Percentiles rank a stretch among this genome's conserved stretches.
These are phyloP conservation scores for Bradypodion pumilum DNA, from an alignment of 2,797 vertebrate genomes.

Conservation along the genomic window DNA sequence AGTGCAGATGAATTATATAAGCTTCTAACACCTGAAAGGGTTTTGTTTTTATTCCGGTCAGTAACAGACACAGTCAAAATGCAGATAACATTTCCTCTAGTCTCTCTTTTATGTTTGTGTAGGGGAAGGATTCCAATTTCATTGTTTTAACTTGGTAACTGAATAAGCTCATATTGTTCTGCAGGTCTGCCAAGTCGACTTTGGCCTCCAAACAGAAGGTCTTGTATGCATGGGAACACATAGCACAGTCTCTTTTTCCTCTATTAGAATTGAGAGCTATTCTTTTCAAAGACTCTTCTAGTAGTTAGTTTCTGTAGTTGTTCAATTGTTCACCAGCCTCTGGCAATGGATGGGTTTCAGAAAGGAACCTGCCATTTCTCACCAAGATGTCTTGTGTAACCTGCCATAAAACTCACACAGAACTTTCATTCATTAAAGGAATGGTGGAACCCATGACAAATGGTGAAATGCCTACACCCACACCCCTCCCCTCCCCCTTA, in stretches of 20 bases:
- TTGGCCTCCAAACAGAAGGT: slow-evolving; percentile 63
- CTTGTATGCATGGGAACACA: slow-evolving; percentile 59
- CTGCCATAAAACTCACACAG: slow-evolving; percentile 78
- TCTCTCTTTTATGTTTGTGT: slow-evolving; percentile 60
- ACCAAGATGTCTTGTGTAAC: slow-evolving; percentile 78
- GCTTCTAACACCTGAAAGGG: slow-evolving; percentile 63
- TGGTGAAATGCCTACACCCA: slow-evolving; percentile 75
- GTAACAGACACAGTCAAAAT: slow-evolving; percentile 67
- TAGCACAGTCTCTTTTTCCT: slow-evolving; percentile 66
- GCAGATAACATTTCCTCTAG: slow-evolving; percentile 57
- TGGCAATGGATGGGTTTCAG: slow-evolving; percentile 71
- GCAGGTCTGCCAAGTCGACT: slow-evolving; percentile 59
- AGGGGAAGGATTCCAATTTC: slow-evolving; percentile 55
- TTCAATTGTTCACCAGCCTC: slow-evolving; percentile 59
- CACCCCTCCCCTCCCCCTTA: slow-evolving; percentile 35
- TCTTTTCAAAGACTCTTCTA: slow-evolving; percentile 63
- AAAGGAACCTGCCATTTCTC: slow-evolving; percentile 75
- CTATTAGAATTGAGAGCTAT: slow-evolving; percentile 66
- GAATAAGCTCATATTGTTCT: slow-evolving; percentile 62
- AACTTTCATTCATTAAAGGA: slow-evolving; percentile 79
- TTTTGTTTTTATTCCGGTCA: slow-evolving; percentile 67
- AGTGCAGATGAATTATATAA: slow-evolving; percentile 63
- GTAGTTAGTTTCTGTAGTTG: slow-evolving; percentile 58
- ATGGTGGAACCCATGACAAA: slow-evolving; percentile 80
- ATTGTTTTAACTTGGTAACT: slow-evolving; percentile 57